phyloP scores from a whole-genome alignment of 2,797 vertebrate species.

The Phrynocephalus forsythii region DNA sequence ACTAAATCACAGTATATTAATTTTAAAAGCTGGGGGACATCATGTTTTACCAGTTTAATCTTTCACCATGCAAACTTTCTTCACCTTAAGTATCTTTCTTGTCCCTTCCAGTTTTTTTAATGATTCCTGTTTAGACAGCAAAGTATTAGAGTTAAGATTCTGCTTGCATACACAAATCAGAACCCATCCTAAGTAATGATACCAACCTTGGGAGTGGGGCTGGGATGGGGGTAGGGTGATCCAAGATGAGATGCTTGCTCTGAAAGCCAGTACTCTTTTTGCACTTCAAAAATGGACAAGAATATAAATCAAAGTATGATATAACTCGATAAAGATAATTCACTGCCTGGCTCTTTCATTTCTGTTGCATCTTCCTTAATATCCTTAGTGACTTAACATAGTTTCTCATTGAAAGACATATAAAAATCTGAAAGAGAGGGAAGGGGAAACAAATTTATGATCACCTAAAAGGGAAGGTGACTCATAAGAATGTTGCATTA shows the following conservation, averaged over 20 bases:
- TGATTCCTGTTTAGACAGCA: slow-evolving; percentile 1
- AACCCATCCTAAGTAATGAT: slow-evolving; percentile 57
- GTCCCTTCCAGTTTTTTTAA: not conserved
- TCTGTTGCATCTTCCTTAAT: slow-evolving; percentile 58
- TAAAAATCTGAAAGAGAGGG: slow-evolving; percentile 65
- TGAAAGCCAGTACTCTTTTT: slow-evolving; percentile 53
- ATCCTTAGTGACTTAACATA: slow-evolving; percentile 64
- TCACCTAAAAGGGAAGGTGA: slow-evolving; percentile 74
- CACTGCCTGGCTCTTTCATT: slow-evolving; percentile 62
- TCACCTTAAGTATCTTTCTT: slow-evolving; percentile 18
- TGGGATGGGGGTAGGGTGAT: not conserved
- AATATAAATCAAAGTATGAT: slow-evolving; percentile 72
- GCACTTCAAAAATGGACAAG: slow-evolving; percentile 63
- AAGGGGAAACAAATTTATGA: slow-evolving; percentile 67
- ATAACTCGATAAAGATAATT: slow-evolving; percentile 64
- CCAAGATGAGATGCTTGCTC: slow-evolving; percentile 65
- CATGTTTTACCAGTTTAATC: not conserved
- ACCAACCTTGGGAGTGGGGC: slow-evolving; percentile 30
- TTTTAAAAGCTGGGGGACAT: not conserved
- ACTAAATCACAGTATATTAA: not conserved
- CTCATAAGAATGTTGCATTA: slow-evolving; percentile 71
- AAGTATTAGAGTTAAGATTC: slow-evolving; percentile 34
- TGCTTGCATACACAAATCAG: slow-evolving; percentile 68
- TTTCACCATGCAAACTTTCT: not conserved
- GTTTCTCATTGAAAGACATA: slow-evolving; percentile 72